phyloP scores from a whole-genome alignment of 1,140 invertebrate species.

The Goniozus legneri region DNA sequence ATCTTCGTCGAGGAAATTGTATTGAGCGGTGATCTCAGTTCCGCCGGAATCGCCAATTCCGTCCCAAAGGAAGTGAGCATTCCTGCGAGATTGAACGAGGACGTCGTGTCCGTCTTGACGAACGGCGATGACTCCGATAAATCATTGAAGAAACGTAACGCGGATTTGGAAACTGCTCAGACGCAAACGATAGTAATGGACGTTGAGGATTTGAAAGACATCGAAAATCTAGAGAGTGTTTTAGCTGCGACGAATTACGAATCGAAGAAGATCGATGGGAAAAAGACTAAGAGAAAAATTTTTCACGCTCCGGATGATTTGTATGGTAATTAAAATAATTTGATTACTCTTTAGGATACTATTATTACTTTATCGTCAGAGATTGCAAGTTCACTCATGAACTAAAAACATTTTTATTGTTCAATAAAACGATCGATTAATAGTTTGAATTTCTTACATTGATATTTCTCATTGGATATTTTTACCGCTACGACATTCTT shows the following conservation, averaged over 20 bases:
- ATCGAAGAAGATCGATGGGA: constrained; percentile 22
- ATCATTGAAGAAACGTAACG: neutral
- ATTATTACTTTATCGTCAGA: too few relatives aligned
- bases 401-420: too few relatives aligned
- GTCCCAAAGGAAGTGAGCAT: neutral
- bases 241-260: constrained; percentile 26
- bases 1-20: too few relatives aligned
- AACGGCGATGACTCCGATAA: neutral
- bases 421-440: too few relatives aligned
- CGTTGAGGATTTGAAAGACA: constrained; percentile 10
- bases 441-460: too few relatives aligned
- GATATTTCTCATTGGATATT: too few relatives aligned
- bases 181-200: constrained; percentile 13
- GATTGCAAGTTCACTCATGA: too few relatives aligned
- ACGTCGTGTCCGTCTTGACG: neutral
- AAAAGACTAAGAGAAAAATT: constrained; percentile 18
- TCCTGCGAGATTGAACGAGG: neutral
- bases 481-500: too few relatives aligned
- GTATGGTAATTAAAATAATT: too few relatives aligned
- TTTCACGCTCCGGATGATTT: constrained; percentile 6
- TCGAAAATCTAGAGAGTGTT: constrained; percentile 23
- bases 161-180: constrained; percentile 11
- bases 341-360: too few relatives aligned
- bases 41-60: too few relatives aligned
- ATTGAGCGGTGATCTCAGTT: too few relatives aligned